Conservation (phyloP, 1,140 invertebrate species). For the Saccostrea cuccullata region DNA sequence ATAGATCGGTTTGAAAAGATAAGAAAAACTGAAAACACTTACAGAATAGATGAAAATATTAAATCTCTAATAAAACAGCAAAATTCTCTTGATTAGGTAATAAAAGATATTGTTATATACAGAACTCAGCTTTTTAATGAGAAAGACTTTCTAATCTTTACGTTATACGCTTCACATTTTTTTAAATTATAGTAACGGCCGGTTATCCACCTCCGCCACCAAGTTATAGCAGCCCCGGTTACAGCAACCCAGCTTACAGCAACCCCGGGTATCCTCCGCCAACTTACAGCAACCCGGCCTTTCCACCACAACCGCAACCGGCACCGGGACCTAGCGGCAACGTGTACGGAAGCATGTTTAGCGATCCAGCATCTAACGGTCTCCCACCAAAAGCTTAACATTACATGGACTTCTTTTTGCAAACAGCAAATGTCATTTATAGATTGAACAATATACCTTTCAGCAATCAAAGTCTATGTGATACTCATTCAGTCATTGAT, state of each 20-base stretch:
- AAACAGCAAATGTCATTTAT: too few relatives aligned
- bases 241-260: background rate
- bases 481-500: too few relatives aligned
- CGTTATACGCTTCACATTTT: background rate
- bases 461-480: too few relatives aligned
- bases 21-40: too few relatives aligned
- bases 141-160: background rate
- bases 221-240: background rate
- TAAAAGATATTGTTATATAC: background rate
- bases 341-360: background rate
- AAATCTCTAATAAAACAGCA: too few relatives aligned
- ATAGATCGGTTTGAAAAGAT: too few relatives aligned
- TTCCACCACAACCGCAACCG: background rate
- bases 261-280: background rate
- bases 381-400: background rate
- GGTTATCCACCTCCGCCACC: background rate
- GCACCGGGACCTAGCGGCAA: background rate
- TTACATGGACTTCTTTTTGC: too few relatives aligned
- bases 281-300: background rate
- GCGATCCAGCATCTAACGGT: background rate
- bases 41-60: too few relatives aligned
- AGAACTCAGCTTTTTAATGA: background rate
- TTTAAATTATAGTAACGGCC: background rate
- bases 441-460: too few relatives aligned
- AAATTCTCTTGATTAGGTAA: too few relatives aligned